Base-by-base conservation (phyloP, 53 echinoderm and acorn worm genomes). In the Arbacia lixula region DNA sequence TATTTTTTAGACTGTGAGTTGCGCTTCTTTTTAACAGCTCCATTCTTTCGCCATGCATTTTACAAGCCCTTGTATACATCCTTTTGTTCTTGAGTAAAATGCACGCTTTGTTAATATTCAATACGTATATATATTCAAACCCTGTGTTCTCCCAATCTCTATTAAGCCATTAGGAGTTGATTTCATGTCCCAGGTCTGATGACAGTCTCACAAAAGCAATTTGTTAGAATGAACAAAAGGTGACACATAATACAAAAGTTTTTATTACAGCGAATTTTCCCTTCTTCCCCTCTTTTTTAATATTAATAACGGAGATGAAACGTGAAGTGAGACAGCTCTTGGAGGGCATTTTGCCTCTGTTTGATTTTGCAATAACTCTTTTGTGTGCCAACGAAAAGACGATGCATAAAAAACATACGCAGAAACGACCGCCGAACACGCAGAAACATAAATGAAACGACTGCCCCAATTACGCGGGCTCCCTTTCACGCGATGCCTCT, bases 381-480 rank as follows among this genome's bases (percentile, higher is more conserved):
- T 77, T 77, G 77, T 77, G 53, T 74, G 74, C 74, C 29, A n/a
- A 74, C 42, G 53, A 34, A 74, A 71, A 51, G 53, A 34, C 74
- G 53, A 74, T 74, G 74, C 49, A 46, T 74, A 33, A 51, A 71
- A 53, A 50, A 53, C 29, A 11, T 16, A 77, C 3, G 22, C 4
- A 54, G 34, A 77, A 58, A 58, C 38, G 43, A 36, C 58, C 36
- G 24, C 58, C n/a, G 43, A 77, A 57, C 56, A 77, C 58, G 77
- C 28, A 69, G 77, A 57, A 54, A 77, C 46, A 63, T 46, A 40
- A 43, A 69, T 81, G 32, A 64, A 81, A 81, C 9, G 63, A 63
- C 65, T 81, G 82, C 82, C 82, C 82, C 82, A 81, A 81, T 81
- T 81, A 81, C 24, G 60, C 25, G 49, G 32, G 63, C 82, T 81